Conservation (phyloP, 2,113 vertebrate genomes). For the Trematomus loennbergii region DNA sequence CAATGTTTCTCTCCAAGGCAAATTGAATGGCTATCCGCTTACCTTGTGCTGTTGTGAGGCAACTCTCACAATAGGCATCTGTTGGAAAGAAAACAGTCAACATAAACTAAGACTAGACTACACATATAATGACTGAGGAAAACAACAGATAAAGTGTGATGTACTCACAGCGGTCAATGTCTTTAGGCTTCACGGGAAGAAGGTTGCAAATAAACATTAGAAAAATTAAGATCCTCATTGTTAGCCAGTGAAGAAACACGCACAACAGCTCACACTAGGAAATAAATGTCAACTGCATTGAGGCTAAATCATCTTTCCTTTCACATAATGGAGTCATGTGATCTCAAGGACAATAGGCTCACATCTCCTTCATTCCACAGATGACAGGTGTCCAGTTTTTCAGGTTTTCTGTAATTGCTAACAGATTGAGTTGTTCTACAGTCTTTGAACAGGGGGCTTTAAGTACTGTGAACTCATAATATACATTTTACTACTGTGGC, state of each 20-base stretch:
- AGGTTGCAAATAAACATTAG: conserved; percentile 45
- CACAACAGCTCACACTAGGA: not conserved
- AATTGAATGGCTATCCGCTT: not conserved
- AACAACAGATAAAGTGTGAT: not conserved
- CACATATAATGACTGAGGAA: not conserved
- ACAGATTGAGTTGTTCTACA: not conserved
- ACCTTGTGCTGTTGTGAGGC: conserved; percentile 71
- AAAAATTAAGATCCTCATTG: conserved; percentile 56
- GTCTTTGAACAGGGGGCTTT: not conserved
- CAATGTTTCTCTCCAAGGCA: not conserved
- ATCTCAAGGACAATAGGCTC: conserved; percentile 50
- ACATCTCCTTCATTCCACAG: conserved; percentile 52
- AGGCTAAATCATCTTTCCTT: conserved; percentile 17
- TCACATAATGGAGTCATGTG: conserved; percentile 45
- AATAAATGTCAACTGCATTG: not conserved
- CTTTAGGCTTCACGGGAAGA: conserved; percentile 43
- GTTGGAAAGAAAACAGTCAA: conserved; percentile 33
- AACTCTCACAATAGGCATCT: conserved; percentile 77
- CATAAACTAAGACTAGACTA: not conserved
- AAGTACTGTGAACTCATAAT: not conserved
- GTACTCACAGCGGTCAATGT: conserved; percentile 71
- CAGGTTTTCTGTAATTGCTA: conserved; percentile 50
- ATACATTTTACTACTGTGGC: not conserved
- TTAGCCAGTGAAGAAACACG: not conserved
- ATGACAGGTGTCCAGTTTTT: conserved; percentile 53